Base-by-base conservation (phyloP, 2,797 vertebrate genomes). In the Vespertilio murinus region DNA sequence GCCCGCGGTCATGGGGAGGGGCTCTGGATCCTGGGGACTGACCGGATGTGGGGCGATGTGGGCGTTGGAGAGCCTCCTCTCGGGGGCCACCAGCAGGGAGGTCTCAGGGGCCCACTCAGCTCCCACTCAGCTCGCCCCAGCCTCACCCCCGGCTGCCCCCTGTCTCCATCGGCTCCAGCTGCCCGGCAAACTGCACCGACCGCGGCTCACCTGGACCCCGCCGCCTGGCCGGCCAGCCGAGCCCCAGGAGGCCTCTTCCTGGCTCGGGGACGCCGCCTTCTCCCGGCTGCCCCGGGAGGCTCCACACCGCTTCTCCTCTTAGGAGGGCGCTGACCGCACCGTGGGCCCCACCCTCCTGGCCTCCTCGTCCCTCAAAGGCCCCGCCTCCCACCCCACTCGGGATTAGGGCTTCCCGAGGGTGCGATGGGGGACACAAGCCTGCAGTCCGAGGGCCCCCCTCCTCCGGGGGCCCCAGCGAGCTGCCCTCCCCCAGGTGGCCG, bases 31-130 rank as follows among this genome's bases (percentile, higher is more conserved):
- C 8, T 0, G 42, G 11, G 40, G 82, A 30, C 0, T 0, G 17
- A 13, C 30, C 12, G 3, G 20, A 11, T 3, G 1, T 0, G 20
- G 65, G 2, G 5, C 4, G 0, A 3, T 8, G 0, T 13, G 2
- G 2, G 54, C 2, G 0, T 14, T 8, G 33, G 13, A 77, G 42
- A 17, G 28, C 4, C 61, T 38, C 64, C 23, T 3, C 35, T 20
- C 42, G 11, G 23, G 18, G 33, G 8, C 42, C 6, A 0, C 6
- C 22, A 2, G 52, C 6, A 28, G 17, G n/a, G n/a, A n/a, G n/a
- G n/a, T n/a, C n/a, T n/a, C n/a, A n/a, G n/a, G n/a, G n/a, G n/a
- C n/a, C n/a, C n/a, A n/a, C n/a, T n/a, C n/a, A n/a, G n/a, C n/a
- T n/a, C n/a, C n/a, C n/a, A n/a, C n/a, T n/a, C n/a, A n/a, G n/a